Conservation (phyloP, 2,797 vertebrate genomes). For the Anableps anableps region DNA sequence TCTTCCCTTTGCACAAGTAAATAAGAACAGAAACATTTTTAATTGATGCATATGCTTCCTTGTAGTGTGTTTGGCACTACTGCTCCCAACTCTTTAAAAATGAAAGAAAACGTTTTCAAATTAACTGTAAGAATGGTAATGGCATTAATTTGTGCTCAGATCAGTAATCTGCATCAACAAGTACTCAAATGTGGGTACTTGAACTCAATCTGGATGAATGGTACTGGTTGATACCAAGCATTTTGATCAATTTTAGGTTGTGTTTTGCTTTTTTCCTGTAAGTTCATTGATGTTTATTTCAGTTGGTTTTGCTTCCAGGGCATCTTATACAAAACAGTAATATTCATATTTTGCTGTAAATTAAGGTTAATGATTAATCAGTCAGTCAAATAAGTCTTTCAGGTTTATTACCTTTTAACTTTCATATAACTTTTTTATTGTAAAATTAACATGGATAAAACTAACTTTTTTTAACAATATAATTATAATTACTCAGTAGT, state of each 20-base stretch:
- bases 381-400: neutral
- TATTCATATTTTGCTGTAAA: neutral
- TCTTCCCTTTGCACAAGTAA: too few relatives aligned
- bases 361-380: neutral
- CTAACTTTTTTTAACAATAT: too few relatives aligned
- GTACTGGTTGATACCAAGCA: neutral
- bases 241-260: neutral
- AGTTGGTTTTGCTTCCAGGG: neutral
- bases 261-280: neutral
- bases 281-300: neutral
- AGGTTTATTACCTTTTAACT: neutral
- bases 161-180: neutral
- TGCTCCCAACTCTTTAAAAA: too few relatives aligned
- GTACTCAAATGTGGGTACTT: neutral
- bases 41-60: too few relatives aligned
- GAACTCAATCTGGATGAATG: neutral
- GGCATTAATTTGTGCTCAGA: too few relatives aligned
- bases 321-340: neutral
- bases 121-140: too few relatives aligned
- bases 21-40: too few relatives aligned
- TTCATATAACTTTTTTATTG: neutral
- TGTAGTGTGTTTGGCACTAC: too few relatives aligned
- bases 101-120: too few relatives aligned
- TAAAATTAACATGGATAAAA: too few relatives aligned
- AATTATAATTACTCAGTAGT: too few relatives aligned